These are phyloP conservation scores for Nasonia longicornis DNA, from an alignment of 1,140 invertebrate species.

Conservation along the genomic window DNA sequence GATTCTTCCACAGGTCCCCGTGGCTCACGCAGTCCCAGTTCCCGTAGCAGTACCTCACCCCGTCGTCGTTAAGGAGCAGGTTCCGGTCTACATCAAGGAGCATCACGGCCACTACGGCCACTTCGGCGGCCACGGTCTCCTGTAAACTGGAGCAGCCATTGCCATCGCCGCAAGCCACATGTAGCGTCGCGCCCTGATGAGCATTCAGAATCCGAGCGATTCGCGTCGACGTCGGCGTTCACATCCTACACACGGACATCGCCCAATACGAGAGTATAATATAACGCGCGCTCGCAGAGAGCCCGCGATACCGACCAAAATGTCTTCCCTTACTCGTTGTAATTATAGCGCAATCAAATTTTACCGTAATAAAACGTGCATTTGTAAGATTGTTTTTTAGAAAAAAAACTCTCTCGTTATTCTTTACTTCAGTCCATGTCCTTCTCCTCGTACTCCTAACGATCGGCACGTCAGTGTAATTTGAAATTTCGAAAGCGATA, in stretches of 20 bases:
- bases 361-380: conserved; percentile 25
- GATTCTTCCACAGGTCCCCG: conserved; percentile 53
- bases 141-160: not conserved
- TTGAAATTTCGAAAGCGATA: too few relatives aligned
- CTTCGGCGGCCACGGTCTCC: conserved; percentile 29
- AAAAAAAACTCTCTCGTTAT: not conserved
- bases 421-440: not conserved
- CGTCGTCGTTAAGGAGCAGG: conserved; percentile 57
- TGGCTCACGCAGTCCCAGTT: conserved; percentile 56
- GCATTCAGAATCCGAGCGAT: not conserved
- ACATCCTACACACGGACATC: not conserved
- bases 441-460: not conserved
- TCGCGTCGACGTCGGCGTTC: not conserved
- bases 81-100: conserved; percentile 56
- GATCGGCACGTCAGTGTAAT: too few relatives aligned
- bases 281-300: too few relatives aligned
- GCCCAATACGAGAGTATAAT: not conserved
- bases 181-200: not conserved
- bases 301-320: conserved; percentile 15
- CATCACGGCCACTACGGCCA: conserved; percentile 32
- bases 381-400: conserved; percentile 20
- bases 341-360: conserved; percentile 51
- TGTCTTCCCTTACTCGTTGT: conserved; percentile 47
- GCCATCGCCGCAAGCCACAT: not conserved
- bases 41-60: conserved; percentile 61